Percentiles rank a stretch among this genome's conserved stretches.
Evolutionary conservation across 2,797 vertebrate genomes (phyloP).

Genomic region (Gymnopithys bicolor): DNA sequence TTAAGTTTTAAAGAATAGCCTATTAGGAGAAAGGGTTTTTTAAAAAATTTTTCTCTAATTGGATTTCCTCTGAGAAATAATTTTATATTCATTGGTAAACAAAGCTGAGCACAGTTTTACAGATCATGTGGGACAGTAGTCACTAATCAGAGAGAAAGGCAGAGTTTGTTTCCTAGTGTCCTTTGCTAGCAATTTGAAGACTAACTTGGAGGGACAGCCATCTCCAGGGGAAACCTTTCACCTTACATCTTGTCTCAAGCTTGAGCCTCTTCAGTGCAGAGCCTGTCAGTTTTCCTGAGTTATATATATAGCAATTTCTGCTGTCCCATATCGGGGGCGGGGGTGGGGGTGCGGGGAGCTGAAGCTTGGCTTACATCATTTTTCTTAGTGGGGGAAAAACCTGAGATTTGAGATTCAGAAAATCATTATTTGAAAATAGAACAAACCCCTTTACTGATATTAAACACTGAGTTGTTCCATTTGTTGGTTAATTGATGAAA

Average conservation of each 20-base stretch:
- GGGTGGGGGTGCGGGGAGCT: background rate
- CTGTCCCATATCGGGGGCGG: background rate
- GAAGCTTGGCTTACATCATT: background rate
- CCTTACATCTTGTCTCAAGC: constrained; percentile 28
- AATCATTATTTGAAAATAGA: background rate
- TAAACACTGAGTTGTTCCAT: background rate
- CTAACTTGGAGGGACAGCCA: constrained; percentile 23
- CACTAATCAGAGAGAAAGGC: background rate
- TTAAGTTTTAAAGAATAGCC: background rate
- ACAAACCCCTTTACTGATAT: background rate
- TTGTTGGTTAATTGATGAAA: background rate
- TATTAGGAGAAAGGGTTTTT: background rate
- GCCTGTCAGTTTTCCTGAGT: constrained; percentile 3
- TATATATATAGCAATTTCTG: background rate
- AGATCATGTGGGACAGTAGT: background rate
- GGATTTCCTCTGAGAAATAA: background rate
- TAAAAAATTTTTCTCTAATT: background rate
- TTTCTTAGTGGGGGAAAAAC: background rate
- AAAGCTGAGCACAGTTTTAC: background rate
- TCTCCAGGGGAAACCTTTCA: constrained; percentile 35
- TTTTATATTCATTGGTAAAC: background rate
- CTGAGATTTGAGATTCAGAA: background rate
- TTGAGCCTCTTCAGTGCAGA: background rate
- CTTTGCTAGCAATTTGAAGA: background rate
- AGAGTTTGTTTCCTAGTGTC: background rate